Base-by-base conservation (phyloP, 2,797 vertebrate genomes). In the Fringilla coelebs region DNA sequence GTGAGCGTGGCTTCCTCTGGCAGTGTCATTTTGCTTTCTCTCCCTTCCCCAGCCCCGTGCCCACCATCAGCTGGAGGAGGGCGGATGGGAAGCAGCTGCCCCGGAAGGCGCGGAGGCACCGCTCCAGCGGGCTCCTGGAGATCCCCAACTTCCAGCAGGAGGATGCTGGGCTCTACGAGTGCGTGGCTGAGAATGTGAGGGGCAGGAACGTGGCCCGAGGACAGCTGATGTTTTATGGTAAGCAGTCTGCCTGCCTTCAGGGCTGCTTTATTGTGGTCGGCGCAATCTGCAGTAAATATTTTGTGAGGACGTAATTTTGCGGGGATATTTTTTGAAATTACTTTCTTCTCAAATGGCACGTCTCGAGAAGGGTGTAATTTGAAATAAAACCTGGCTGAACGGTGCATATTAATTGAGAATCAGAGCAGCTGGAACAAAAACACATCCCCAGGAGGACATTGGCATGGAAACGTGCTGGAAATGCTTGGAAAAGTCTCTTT, bases 131-230 rank as follows among this genome's bases (percentile, higher is more conserved):
- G 4, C 98, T 99, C 58, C 98, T 99, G 26, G 99, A 99, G 96
- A 99, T 99, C 96, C 99, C 99, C 7, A 99, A 99, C 72, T 99
- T 99, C 88, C 99, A 99, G 97, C 99, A 99, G 88, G 99, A 99
- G 79, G 99, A 99, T 1, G 97, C 99, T 0, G 99, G 99, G 4
- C 97, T 88, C 2, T 99, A 99, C 2, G 99, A 99, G 72, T 99
- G 99, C 7, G 96, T 99, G 63, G 99, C 99, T 4, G 99, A 99
- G 90, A 99, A 99, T n/a, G 98, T 99, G 57, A 97, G 99, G 67
- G 99, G 99, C 21, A 99, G 96, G 81, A 99, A 99, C 26, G 98
- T 98, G 12, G 99, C 99, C 19, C 98, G 98, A 88, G 99, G 99
- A 73, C 99, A 99, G 94, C 97, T 99, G 96, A 99, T 98, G 3